Base-by-base conservation (phyloP, 2,888 invertebrate genomes). In the Chrysolina americana region DNA sequence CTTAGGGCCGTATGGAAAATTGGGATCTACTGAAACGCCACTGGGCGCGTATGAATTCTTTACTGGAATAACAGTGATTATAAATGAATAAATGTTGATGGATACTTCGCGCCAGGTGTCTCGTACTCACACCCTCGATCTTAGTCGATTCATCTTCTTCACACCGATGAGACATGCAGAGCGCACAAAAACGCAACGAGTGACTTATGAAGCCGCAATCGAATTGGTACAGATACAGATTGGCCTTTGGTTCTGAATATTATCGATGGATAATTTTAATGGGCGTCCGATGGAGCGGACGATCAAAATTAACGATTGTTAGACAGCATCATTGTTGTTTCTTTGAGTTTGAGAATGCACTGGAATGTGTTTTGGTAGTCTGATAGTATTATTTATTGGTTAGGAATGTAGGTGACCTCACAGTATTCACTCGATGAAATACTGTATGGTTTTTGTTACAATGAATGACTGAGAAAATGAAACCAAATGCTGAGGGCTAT, bases 81-180 rank as follows among this genome's bases (percentile, higher is more conserved):
- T 77, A 73, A 78, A 78, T 75, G 79, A 81, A 81, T 82, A 84
- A 83, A 79, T 82, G 81, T 82, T 85, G 85, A 85, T 85, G 83
- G 84, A 85, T 85, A 81, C 81, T 81, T 80, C 84, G 71, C 85
- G 79, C 78, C 83, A 81, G 85, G 85, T 82, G 85, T 84, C 81
- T 83, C 77, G 80, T 80, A 79, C 83, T 81, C 83, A 83, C 84
- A 85, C 85, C 85, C 85, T 85, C 84, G 80, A 78, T 81, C 74
- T 76, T 72, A 62, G 75, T 78, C 80, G 80, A 85, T 85, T 81
- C 81, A 85, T 85, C 85, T 83, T 85, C 83, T 84, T 85, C 84
- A 83, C 84, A 80, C 84, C 79, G 82, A 53, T 53, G 53, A 53
- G 19, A 19, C 53, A 53, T 11, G 19, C 19, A 53, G 23, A 53